Conservation (phyloP, 2,797 vertebrate species). For the Aplochiton taeniatus region DNA sequence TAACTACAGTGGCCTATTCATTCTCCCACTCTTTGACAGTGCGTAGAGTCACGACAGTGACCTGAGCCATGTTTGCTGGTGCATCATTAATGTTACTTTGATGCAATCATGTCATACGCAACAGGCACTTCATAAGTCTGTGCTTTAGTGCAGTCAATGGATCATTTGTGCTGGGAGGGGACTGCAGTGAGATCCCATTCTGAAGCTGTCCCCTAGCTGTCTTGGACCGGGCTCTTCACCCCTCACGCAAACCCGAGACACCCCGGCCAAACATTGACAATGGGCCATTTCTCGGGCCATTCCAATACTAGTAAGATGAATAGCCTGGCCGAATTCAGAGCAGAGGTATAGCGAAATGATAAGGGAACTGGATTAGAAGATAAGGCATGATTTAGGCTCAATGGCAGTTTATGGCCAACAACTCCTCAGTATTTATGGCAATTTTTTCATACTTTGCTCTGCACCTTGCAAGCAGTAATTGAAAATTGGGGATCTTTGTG, state of each 20-base stretch:
- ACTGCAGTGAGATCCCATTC: no score
- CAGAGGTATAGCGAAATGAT: constrained; percentile 27
- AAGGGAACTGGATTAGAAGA: constrained; percentile 47
- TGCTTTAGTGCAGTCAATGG: no score
- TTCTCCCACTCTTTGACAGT: neutral
- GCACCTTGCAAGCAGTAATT: constrained; percentile 56
- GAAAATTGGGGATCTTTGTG: constrained; percentile 70
- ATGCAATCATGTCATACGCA: no score
- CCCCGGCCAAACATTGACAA: constrained; percentile 7
- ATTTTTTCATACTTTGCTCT: constrained; percentile 49
- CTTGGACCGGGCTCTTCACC: no score
- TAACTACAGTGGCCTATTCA: neutral
- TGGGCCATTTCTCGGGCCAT: constrained; percentile 38
- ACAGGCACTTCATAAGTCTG: no score
- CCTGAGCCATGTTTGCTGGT: neutral
- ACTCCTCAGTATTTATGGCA: constrained; percentile 39
- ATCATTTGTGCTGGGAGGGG: no score
- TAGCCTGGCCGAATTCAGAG: constrained; percentile 50
- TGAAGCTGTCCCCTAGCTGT: no score
- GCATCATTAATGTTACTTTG: no score
- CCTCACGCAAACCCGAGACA: neutral
- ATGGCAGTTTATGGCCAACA: constrained; percentile 55
- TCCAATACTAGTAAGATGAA: constrained; percentile 62
- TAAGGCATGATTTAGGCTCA: constrained; percentile 59
- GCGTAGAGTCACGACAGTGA: neutral